Evolutionary conservation across 2,888 invertebrate genomes (phyloP).

Genomic region (Phyllotreta cruciferae): DNA sequence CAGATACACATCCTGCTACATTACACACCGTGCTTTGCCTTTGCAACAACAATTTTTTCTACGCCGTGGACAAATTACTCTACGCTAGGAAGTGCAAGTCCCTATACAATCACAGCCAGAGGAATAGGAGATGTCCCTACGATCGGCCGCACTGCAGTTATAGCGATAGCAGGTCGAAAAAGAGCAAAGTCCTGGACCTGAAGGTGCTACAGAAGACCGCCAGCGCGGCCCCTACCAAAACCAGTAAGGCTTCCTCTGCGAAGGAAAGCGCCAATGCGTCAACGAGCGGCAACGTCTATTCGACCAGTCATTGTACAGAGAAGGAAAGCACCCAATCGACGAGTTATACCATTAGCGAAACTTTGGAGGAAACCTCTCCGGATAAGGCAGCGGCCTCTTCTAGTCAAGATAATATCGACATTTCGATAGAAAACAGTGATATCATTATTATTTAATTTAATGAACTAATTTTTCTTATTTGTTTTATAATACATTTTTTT

Average conservation of each 20-base stretch:
- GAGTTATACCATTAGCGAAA: too few species aligned
- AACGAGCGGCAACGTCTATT: not conserved
- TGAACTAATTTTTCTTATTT: slow-evolving; percentile 7
- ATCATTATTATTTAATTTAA: slow-evolving; percentile 22
- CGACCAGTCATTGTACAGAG: too few species aligned
- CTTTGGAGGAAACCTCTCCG: not conserved
- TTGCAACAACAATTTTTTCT: slow-evolving; percentile 57
- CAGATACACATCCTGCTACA: slow-evolving; percentile 57
- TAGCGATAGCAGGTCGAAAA: slow-evolving; percentile 4
- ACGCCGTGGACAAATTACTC: slow-evolving; percentile 57
- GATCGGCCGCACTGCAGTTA: slow-evolving; percentile 8
- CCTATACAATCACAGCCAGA: slow-evolving; percentile 15
- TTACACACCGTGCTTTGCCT: slow-evolving; percentile 56
- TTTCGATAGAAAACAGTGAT: slow-evolving; percentile 25
- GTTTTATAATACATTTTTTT: slow-evolving; percentile 1
- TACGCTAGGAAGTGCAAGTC: slow-evolving; percentile 53
- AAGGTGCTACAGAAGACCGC: slow-evolving; percentile 2
- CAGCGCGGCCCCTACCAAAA: not conserved
- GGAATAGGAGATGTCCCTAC: slow-evolving; percentile 20
- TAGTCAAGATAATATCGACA: slow-evolving; percentile 15
- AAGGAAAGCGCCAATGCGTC: not conserved
- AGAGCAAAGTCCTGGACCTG: slow-evolving; percentile 17
- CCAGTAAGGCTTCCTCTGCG: too few species aligned
- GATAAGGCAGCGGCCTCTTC: not conserved
- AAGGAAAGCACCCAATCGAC: too few species aligned